Percentiles rank a stretch among this genome's conserved stretches.
Evolutionary conservation across 2,888 invertebrate genomes (phyloP).

Genomic region (Heterodera filipjevi): DNA sequence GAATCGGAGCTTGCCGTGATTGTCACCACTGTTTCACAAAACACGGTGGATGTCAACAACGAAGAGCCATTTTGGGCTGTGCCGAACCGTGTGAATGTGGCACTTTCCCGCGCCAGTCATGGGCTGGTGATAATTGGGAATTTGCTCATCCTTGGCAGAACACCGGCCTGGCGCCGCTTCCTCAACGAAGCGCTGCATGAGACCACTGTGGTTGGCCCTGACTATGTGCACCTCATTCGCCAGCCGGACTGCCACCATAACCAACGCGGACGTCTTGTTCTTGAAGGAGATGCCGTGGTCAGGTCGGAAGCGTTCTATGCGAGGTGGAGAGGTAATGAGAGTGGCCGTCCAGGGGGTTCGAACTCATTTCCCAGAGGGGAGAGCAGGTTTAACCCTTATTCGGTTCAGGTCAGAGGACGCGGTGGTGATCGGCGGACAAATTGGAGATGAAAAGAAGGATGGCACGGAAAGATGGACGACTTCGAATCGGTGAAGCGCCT

Average conservation of each 20-base stretch:
- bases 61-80: slow-evolving; percentile 2
- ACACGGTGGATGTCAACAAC: background rate
- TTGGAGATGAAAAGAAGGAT: no score
- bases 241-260: background rate
- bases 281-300: background rate
- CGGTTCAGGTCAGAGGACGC: no score
- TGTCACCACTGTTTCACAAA: background rate
- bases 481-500: no score
- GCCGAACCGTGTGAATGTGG: background rate
- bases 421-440: no score
- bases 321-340: background rate
- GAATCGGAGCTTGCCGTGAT: background rate
- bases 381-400: no score
- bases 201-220: background rate
- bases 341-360: no score
- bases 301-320: background rate
- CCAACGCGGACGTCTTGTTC: background rate
- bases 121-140: slow-evolving; percentile 5
- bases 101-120: background rate
- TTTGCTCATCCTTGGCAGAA: background rate
- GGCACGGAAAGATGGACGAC: no score
- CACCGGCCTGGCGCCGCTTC: background rate
- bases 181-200: background rate
- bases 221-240: background rate
- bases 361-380: no score